Conservation (phyloP, 2,113 vertebrate species). For the Condylura cristata region DNA sequence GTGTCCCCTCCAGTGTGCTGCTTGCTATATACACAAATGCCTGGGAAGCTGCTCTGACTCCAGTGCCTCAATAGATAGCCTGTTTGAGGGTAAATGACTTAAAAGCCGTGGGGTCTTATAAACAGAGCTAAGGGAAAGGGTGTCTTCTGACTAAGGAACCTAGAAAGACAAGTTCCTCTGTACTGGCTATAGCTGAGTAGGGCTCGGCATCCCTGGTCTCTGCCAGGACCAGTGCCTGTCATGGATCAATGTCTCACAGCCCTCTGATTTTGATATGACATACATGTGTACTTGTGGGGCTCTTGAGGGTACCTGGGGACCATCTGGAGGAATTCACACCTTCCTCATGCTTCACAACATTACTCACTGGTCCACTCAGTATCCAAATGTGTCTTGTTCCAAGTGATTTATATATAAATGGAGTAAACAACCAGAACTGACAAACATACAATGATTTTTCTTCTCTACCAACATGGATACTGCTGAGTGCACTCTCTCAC, state of each 20-base stretch:
- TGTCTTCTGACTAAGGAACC: background rate
- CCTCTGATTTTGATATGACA: background rate
- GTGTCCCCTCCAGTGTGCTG: too few species aligned
- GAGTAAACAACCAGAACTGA: background rate
- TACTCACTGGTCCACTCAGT: background rate
- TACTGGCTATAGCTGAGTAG: background rate
- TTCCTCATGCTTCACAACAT: background rate
- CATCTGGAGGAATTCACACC: too few species aligned
- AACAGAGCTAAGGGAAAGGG: background rate
- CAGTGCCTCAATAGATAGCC: rapidly evolving
- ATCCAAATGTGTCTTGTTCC: background rate
- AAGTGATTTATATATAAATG: background rate
- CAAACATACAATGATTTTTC: background rate
- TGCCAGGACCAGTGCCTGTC: too few species aligned
- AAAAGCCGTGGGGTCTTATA: background rate
- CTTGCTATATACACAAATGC: background rate
- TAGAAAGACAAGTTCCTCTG: background rate
- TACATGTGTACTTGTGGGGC: background rate
- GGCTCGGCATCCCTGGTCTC: background rate
- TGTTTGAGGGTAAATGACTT: background rate
- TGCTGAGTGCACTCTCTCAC: background rate
- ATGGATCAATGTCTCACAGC: too few species aligned
- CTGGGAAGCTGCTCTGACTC: background rate
- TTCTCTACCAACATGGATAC: background rate
- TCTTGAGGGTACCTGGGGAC: rapidly evolving